Evolutionary conservation across 2,797 vertebrate genomes (phyloP).

Genomic region (Pelodytes ibericus): DNA sequence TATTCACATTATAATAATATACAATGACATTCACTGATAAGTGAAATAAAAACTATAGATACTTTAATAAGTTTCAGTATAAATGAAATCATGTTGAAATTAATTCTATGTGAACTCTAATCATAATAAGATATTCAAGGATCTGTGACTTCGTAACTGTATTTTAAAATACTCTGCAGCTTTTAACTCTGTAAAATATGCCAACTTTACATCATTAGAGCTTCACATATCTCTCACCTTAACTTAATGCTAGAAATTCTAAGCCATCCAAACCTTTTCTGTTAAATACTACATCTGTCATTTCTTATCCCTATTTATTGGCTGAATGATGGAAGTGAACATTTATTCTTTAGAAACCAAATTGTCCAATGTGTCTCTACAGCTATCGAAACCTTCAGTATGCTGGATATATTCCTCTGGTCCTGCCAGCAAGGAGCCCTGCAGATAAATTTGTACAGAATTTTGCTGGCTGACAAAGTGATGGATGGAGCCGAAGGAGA

Average conservation of each 20-base stretch:
- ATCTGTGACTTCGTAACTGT: too few relatives aligned
- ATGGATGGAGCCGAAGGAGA: conserved; percentile 67
- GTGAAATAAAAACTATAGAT: too few relatives aligned
- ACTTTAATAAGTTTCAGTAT: too few relatives aligned
- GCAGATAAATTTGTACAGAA: conserved; percentile 66
- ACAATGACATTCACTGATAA: too few relatives aligned
- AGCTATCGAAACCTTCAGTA: conserved; percentile 64
- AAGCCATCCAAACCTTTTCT: conserved; percentile 7
- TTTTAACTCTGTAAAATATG: too few relatives aligned
- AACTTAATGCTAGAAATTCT: conserved; percentile 25
- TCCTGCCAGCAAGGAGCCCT: conserved; percentile 62
- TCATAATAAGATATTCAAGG: too few relatives aligned
- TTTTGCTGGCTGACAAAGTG: conserved; percentile 71
- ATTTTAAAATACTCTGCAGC: too few relatives aligned
- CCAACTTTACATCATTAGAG: too few relatives aligned
- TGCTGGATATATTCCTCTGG: conserved; percentile 57
- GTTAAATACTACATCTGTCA: conserved; percentile 24
- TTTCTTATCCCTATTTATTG: not conserved
- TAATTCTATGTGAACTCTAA: too few relatives aligned
- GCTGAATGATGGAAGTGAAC: conserved; percentile 38
- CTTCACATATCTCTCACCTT: conserved; percentile 6
- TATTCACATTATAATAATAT: too few relatives aligned
- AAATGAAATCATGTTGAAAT: too few relatives aligned
- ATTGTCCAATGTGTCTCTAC: conserved; percentile 49
- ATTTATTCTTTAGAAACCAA: conserved; percentile 59